A percentile compares a stretch with the other conserved stretches of the same genome.
Evolutionary conservation across 2,797 vertebrate species (phyloP).

Genomic region (Acanthurus lineatus): DNA sequence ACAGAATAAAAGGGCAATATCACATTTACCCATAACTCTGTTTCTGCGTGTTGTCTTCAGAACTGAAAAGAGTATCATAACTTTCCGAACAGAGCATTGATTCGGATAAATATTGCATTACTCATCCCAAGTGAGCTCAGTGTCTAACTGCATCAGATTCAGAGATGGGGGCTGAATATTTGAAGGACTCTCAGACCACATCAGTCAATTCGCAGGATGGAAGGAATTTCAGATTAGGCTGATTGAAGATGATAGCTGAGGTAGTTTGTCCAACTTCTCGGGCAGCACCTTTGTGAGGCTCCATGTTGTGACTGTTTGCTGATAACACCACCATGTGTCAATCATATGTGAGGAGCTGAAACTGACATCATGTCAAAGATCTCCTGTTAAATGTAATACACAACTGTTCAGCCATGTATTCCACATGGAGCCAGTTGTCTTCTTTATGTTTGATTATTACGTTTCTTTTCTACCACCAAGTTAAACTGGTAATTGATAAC

Average conservation of each 20-base stretch:
- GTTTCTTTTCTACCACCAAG: not conserved
- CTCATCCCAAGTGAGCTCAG: constrained; percentile 18
- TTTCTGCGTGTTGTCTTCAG: constrained; percentile 56
- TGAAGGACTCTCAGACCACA: constrained; percentile 43
- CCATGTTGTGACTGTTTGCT: constrained; percentile 7
- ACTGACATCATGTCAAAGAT: constrained; percentile 10
- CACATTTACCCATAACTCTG: constrained; percentile 67
- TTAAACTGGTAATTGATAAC: not conserved
- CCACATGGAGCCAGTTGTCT: constrained; percentile 3
- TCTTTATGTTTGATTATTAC: not conserved
- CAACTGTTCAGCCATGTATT: not conserved
- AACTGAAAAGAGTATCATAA: constrained; percentile 53
- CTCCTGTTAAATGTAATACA: constrained; percentile 4
- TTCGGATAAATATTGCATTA: constrained; percentile 53
- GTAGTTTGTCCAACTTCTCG: constrained; percentile 26
- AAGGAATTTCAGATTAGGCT: constrained; percentile 29
- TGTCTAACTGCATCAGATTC: constrained; percentile 54
- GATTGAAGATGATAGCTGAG: constrained; percentile 49
- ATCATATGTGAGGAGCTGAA: constrained; percentile 25
- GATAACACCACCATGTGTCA: constrained; percentile 25
- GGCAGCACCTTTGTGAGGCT: constrained; percentile 5
- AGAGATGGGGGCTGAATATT: constrained; percentile 43
- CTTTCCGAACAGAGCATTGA: constrained; percentile 44
- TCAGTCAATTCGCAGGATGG: constrained; percentile 47
- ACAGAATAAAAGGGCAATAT: constrained; percentile 60